phyloP scores from a whole-genome alignment of 2,888 invertebrate species.

The Baccha elongata region DNA sequence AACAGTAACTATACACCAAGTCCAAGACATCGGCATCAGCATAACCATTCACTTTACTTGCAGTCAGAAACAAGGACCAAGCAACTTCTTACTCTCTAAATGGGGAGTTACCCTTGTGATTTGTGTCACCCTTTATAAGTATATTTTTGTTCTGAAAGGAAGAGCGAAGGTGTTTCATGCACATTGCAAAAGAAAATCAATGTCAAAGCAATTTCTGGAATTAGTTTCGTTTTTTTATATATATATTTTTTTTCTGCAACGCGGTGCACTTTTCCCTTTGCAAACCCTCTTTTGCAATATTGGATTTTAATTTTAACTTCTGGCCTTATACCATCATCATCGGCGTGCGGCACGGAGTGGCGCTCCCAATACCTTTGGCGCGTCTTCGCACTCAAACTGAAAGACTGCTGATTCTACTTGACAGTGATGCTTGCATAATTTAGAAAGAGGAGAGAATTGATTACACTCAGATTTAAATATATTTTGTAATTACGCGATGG shows the following conservation, averaged over 20 bases:
- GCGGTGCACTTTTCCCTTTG: constrained; percentile 34
- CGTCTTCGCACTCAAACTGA: constrained; percentile 2
- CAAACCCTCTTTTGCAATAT: constrained; percentile 32
- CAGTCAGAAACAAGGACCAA: neutral
- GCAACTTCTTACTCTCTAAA: neutral
- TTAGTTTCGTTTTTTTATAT: constrained; percentile 38
- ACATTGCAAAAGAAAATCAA: constrained; percentile 53
- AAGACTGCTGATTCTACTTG: constrained; percentile 45
- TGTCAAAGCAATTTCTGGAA: constrained; percentile 70
- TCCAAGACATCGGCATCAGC: neutral
- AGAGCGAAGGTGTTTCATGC: neutral
- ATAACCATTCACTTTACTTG: neutral
- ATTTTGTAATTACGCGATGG: constrained; percentile 58
- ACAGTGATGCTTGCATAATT: constrained; percentile 62
- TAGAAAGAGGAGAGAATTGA: constrained; percentile 53
- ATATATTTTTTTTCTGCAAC: constrained; percentile 30
- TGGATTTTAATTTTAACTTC: constrained; percentile 68
- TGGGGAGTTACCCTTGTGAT: neutral
- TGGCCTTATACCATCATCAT: constrained; percentile 16
- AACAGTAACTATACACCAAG: neutral
- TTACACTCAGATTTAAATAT: constrained; percentile 60
- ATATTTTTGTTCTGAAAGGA: neutral
- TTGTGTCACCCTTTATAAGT: neutral
- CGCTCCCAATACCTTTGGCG: constrained; percentile 3
- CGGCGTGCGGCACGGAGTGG: neutral